phyloP scores from a whole-genome alignment of 2,888 invertebrate species.

The Sympetrum striolatum region DNA sequence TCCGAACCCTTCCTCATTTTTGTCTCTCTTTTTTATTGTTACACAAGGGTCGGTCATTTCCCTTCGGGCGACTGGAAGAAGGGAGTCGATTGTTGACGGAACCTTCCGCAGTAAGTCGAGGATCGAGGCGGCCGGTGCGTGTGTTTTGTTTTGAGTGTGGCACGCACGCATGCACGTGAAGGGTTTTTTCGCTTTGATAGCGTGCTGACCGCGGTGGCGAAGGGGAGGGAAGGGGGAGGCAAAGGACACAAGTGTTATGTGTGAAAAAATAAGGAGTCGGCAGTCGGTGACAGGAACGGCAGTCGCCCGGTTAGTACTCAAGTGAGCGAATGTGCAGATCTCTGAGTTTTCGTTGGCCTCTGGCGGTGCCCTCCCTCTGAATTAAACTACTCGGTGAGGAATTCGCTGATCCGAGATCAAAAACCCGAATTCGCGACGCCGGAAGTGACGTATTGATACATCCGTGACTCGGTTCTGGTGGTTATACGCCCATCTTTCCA shows the following conservation, averaged over 20 bases:
- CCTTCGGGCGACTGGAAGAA: neutral
- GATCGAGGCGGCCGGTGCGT: neutral
- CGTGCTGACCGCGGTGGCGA: neutral
- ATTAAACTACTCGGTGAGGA: too few relatives aligned
- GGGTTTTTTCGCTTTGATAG: neutral
- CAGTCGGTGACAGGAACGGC: constrained; percentile 12
- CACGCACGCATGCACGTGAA: neutral
- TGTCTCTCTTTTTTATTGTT: neutral
- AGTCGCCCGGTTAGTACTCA: neutral
- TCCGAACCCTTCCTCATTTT: neutral
- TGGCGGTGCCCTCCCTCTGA: too few relatives aligned
- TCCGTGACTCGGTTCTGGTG: neutral
- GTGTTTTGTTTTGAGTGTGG: neutral
- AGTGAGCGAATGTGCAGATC: neutral
- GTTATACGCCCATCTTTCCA: neutral
- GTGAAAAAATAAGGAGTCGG: neutral
- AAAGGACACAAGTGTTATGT: neutral
- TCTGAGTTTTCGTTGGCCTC: too few relatives aligned
- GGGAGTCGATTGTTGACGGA: constrained; percentile 5
- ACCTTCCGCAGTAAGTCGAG: neutral
- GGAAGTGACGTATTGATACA: too few relatives aligned
- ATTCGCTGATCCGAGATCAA: too few relatives aligned
- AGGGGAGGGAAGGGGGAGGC: neutral
- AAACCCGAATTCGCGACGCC: too few relatives aligned
- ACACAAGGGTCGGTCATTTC: constrained; percentile 4